Base-by-base conservation (phyloP, 1,140 invertebrate genomes). In the Saccostrea glomerata region DNA sequence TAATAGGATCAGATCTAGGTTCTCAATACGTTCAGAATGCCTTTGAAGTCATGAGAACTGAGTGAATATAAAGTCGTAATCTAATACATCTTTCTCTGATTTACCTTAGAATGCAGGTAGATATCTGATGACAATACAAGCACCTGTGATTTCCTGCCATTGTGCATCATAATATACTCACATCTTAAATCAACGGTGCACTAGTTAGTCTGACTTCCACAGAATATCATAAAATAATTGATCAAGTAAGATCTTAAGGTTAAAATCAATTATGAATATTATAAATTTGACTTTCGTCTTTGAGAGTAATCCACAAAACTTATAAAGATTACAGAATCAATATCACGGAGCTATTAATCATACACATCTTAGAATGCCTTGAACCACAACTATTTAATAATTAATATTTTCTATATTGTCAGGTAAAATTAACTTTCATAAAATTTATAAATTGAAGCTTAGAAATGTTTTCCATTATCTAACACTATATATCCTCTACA, bases 1-100 rank as follows among this genome's bases (percentile, higher is more conserved):
- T 30, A 77, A 77, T 77, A 77, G 70, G 70, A 30, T 77, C 25
- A 30, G 15, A 77, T 77, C 70, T 15, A 11, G 25, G 70, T 20
- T 77, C 70, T 77, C 30, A 77, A 25, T 12, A 77, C 70, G 30
- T 17, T 9, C 12, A 15, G 70, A 77, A 77, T 77, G 70, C 70
- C 70, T 77, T 77, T 77, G 70, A 77, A 77, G 70, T 77, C 70
- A 25, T 77, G 70, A 77, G 70, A 77, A 77, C 13, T 30, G 11
- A 11, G 15, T 36, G 70, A 36, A 77, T 36, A 66, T 20, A 66
- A 66, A 66, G 60, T n/a, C 20, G 70, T 77, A 30, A 77, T 77
- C 70, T 30, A 15, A 77, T 12, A 77, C 70, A 77, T 77, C 23
- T 77, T 77, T 77, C 70, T 66, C 20, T 20, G 25, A 77, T 77